Evolutionary conservation across 2,888 invertebrate species (phyloP).

Genomic region (Capitulum mitella): DNA sequence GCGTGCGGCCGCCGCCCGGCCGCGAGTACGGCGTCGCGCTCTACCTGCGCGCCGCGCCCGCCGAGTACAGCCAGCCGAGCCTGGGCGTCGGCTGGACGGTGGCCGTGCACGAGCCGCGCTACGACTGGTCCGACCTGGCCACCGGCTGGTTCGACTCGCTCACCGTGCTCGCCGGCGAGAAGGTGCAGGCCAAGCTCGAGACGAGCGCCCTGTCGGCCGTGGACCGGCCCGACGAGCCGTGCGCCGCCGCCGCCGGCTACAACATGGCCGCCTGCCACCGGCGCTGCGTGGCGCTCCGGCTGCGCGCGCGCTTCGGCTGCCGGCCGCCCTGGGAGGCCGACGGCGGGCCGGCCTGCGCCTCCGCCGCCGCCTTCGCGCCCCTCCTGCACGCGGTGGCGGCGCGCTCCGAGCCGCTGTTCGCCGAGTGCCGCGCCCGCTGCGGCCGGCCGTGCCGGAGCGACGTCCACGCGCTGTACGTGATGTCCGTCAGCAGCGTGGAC

Average conservation of each 20-base stretch:
- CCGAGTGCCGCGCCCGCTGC: not conserved
- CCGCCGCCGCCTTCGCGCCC: not conserved
- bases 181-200: constrained; percentile 18
- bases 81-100: constrained; percentile 8
- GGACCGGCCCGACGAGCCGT: not conserved
- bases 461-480: not conserved
- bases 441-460: not conserved
- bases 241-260: not conserved
- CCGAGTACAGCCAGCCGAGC: not conserved
- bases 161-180: not conserved
- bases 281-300: not conserved
- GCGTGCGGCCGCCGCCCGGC: not conserved
- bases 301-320: not conserved
- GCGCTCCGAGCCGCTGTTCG: not conserved
- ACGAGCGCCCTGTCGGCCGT: not conserved
- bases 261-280: not conserved
- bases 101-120: not conserved
- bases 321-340: not conserved
- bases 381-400: not conserved
- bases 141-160: constrained; percentile 10
- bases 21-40: not conserved
- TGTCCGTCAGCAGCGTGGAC: not conserved
- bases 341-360: not conserved
- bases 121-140: constrained; percentile 1
- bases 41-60: not conserved